Base-by-base conservation (phyloP, 1,140 invertebrate species). In the Mylabris phalerata region DNA sequence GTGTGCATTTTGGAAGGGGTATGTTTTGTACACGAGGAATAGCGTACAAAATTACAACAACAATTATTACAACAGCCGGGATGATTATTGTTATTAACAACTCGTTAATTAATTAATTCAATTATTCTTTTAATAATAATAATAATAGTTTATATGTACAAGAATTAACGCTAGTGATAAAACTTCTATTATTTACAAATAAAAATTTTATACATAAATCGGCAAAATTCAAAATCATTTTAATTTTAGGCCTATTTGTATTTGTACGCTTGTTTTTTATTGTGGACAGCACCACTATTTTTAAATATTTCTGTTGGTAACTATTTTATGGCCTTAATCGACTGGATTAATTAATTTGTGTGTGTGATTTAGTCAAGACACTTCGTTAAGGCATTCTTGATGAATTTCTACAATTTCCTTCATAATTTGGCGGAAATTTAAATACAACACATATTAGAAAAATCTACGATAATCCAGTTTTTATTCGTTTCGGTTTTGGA, bases 211-310 rank as follows among this genome's bases (percentile, higher is more conserved):
- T 42, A 42, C 11, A 42, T n/a, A 42, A 10, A 42, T 42, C 41
- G 41, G 11, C 41, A 42, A 42, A 42, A 42, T 42, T 42, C 9
- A 42, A 10, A 42, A n/a, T 10, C 41, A 42, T 40, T 40, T 40
- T 40, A 59, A 26, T 55, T 27, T 66, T 66, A 66, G 64, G 64
- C 64, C 64, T 63, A 61, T 61, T n/a, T 42, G 59, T 46, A 61
- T 66, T 66, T 63, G 58, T 66, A 63, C 57, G 61, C 61, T 59
- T 60, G 51, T 55, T 59, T 59, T 19, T 58, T 61, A 57, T 13
- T 44, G 55, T 66, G 49, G 58, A 63, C 59, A 65, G 59, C 56
- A 50, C 59, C 55, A 59, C 62, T 41, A 57, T 27, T 46, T 41
- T 43, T 49, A 52, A 45, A 55, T 24, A 51, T 59, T 11, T 7